Percentiles rank a stretch among this genome's conserved stretches.
These are phyloP conservation scores for Dryas iulia DNA, from an alignment of 1,140 invertebrate species.

Conservation along the genomic window DNA sequence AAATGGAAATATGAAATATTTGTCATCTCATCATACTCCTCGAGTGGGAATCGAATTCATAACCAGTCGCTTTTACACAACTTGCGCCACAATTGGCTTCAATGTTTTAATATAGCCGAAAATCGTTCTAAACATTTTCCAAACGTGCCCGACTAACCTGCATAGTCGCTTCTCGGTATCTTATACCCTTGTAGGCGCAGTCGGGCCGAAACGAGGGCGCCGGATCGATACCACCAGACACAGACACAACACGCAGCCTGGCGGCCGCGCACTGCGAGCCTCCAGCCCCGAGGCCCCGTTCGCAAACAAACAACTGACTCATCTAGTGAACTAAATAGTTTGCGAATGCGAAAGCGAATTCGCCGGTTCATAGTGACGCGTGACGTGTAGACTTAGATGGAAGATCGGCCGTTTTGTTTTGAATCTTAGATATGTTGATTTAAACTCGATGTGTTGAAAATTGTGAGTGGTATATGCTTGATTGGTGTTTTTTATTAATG, in stretches of 20 bases:
- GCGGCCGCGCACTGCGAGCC: slow-evolving; percentile 40
- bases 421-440: background rate
- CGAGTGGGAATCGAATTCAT: no score
- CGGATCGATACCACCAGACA: slow-evolving; percentile 71
- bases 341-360: slow-evolving; percentile 13
- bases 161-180: slow-evolving; percentile 43
- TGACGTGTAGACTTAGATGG: background rate
- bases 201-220: slow-evolving; percentile 66
- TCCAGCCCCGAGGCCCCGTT: slow-evolving; percentile 14
- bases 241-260: slow-evolving; percentile 57
- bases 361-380: slow-evolving; percentile 1
- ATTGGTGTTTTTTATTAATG: no score
- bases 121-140: slow-evolving; percentile 34
- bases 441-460: background rate
- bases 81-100: no score
- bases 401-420: background rate
- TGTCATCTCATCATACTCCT: no score
- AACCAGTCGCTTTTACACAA: no score
- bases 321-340: slow-evolving; percentile 11
- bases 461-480: no score
- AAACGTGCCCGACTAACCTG: slow-evolving; percentile 47
- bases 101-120: background rate
- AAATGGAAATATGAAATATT: no score
- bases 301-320: slow-evolving; percentile 31
- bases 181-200: slow-evolving; percentile 57